Evolutionary conservation across 1,140 invertebrate genomes (phyloP).

Genomic region (Matsumurasca onukii): DNA sequence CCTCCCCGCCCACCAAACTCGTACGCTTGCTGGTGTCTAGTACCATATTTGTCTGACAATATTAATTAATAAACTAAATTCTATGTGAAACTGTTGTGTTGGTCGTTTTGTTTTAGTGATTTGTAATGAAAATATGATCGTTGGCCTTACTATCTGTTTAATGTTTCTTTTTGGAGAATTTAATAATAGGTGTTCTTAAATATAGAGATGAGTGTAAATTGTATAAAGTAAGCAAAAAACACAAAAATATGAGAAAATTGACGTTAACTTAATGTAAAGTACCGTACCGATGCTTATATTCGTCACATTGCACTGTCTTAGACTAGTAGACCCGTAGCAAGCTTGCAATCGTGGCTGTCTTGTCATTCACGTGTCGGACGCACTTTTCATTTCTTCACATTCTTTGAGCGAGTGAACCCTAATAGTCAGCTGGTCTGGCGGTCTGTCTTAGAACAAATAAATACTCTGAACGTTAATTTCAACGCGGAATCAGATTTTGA

Average conservation of each 20-base stretch:
- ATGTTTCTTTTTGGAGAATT: conserved; percentile 31
- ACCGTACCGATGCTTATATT: conserved; percentile 21
- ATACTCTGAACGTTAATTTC: too few species aligned
- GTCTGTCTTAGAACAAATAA: too few species aligned
- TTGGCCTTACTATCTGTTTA: conserved; percentile 34
- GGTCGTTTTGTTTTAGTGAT: conserved; percentile 28
- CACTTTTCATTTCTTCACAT: not conserved
- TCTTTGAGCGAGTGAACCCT: not conserved
- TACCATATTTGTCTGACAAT: conserved; percentile 32
- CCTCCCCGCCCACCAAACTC: conserved; percentile 26
- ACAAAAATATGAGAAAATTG: conserved; percentile 26
- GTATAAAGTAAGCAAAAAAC: conserved; percentile 24
- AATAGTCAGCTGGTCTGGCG: not conserved
- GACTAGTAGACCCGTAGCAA: conserved; percentile 10
- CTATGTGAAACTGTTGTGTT: conserved; percentile 32
- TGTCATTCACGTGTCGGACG: not conserved
- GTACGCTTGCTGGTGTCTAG: conserved; percentile 30
- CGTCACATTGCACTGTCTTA: conserved; percentile 17
- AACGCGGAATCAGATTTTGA: too few species aligned
- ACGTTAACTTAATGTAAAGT: conserved; percentile 26
- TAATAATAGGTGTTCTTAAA: conserved; percentile 30
- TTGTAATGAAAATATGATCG: conserved; percentile 34
- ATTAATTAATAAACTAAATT: conserved; percentile 33
- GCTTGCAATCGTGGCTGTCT: conserved; percentile 15
- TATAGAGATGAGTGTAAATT: conserved; percentile 29